Base-by-base conservation (phyloP, 2,113 vertebrate species). In the Labrus mixtus region DNA sequence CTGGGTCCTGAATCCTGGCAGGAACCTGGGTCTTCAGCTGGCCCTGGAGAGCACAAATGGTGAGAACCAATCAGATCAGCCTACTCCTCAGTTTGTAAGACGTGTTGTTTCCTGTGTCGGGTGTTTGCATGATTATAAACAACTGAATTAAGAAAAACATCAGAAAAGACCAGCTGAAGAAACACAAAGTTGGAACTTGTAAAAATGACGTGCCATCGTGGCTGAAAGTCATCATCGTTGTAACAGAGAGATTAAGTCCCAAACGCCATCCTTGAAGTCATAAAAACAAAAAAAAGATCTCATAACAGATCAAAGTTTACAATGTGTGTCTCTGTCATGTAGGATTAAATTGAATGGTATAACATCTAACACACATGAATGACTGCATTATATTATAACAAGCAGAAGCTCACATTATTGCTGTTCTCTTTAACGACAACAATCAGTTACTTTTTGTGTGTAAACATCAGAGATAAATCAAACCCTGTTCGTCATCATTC, bases 1-100 rank as follows among this genome's bases (percentile, higher is more conserved):
- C 90, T 99, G 98, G 98, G 96, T 98, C 73, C 92, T 98, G 89
- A 98, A 98, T 78, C 97, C 97, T 0, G 95, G 95, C 8, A 96
- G 96, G 85, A 99, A 99, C 69, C 94, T 99, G 4, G 97, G 97
- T 60, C 93, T 99, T 41, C 97, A 98, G 93, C 94, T 99, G 4
- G 96, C 96, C 0, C 95, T 99, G 84, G 97, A 99, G 70, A 97
- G 93, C 25, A 54, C 92, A 9, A 95, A 95, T 0, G 97, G 98
- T 99, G 88, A 95, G 96, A 87, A 39, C 60, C 55, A 17, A 19
- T 61, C 13, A 56, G 36, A 56, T 29, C 7, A 36, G 62, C 20
- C 8, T 46, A 16, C 43, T 56, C 8, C 20, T 29, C 2, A 0
- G 10, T 23, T 22, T 1, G 2, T 25, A 43, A 5, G 12, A 48